These are phyloP conservation scores for Tupiocoris notatus DNA, from an alignment of 2,888 invertebrate species.

Conservation along the genomic window DNA sequence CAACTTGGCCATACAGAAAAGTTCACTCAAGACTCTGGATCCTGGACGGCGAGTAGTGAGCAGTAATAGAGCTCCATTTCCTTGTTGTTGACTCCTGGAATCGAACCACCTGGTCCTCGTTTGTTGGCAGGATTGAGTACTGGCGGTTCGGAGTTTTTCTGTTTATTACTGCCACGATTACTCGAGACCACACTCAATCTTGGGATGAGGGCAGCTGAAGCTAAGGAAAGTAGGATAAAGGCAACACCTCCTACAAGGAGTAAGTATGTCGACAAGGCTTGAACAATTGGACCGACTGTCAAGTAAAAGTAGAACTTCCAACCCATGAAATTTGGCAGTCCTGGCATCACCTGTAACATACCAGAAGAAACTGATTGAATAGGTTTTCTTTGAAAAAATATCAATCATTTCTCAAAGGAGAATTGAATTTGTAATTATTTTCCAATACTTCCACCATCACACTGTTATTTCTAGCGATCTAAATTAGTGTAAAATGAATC, in stretches of 20 bases:
- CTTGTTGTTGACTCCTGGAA: conserved; percentile 49
- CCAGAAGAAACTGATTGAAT: too few species aligned
- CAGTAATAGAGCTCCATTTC: conserved; percentile 56
- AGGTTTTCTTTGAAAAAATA: too few species aligned
- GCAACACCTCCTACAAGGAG: conserved; percentile 58
- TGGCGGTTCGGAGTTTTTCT: conserved; percentile 29
- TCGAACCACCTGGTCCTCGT: conserved; percentile 27
- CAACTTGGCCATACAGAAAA: too few species aligned
- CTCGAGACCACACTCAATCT: conserved; percentile 44
- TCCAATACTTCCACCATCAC: too few species aligned
- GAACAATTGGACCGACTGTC: conserved; percentile 66
- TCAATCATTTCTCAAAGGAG: too few species aligned
- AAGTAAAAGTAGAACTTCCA: conserved; percentile 70
- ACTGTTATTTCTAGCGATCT: too few species aligned
- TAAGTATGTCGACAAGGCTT: conserved; percentile 60
- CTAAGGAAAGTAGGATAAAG: conserved; percentile 55
- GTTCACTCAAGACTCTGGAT: conserved; percentile 32
- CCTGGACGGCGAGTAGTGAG: conserved; percentile 52
- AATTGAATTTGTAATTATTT: too few species aligned
- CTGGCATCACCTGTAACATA: conserved; percentile 65
- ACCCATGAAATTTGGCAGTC: conserved; percentile 63
- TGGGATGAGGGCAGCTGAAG: conserved; percentile 49
- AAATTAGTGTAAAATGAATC: too few species aligned
- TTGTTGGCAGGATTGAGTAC: conserved; percentile 31
- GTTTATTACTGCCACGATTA: conserved; percentile 27